Percentiles rank a stretch among this genome's conserved stretches.
Conservation (phyloP, 1,140 invertebrate species). For the Lamellibrachia luymesi region DNA sequence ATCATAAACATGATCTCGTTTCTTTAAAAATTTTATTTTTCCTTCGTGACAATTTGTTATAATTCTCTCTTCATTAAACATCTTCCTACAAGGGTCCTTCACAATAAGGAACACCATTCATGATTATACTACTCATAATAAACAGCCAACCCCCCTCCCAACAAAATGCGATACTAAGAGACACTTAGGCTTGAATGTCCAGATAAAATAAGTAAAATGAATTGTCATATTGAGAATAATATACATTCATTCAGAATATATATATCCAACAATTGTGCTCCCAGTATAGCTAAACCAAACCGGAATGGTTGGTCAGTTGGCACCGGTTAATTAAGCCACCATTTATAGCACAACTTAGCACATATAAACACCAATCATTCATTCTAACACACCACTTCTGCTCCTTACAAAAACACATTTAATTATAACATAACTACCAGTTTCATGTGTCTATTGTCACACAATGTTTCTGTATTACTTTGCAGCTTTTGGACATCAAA, state of each 20-base stretch:
- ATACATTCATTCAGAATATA: constrained; percentile 1
- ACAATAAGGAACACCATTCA: neutral
- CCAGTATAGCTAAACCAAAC: neutral
- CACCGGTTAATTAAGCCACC: neutral
- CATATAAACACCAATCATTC: neutral
- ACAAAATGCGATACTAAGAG: neutral
- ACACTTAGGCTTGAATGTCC: neutral
- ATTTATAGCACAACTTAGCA: neutral
- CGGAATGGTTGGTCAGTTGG: neutral
- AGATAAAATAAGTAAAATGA: constrained; percentile 1
- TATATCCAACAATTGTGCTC: neutral
- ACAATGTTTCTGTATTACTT: neutral
- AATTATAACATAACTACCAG: neutral
- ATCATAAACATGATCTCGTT: neutral
- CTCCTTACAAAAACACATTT: constrained; percentile 1
- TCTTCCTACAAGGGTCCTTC: neutral
- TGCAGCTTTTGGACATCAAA: neutral
- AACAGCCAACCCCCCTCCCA: neutral
- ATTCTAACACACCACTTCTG: neutral
- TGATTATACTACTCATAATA: neutral
- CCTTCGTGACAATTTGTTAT: neutral
- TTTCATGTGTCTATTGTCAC: too few species aligned
- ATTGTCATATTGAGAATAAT: neutral
- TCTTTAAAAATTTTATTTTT: neutral
- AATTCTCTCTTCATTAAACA: neutral